These are phyloP conservation scores for Melanaphis sacchari DNA, from an alignment of 1,140 invertebrate species.

Conservation along the genomic window DNA sequence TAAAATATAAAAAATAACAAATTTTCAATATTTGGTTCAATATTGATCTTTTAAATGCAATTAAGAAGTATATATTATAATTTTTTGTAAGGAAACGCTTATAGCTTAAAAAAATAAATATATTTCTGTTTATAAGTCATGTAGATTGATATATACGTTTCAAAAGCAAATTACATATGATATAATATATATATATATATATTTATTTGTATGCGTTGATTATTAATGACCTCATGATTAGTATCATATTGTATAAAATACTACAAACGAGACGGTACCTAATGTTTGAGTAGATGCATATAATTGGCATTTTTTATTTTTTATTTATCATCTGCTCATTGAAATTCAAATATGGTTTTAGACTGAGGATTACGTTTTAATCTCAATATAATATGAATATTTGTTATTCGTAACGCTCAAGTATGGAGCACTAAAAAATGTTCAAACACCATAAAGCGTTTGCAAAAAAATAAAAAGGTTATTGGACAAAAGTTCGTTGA, in stretches of 20 bases:
- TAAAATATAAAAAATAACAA: no score
- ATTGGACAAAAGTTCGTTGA: conserved; percentile 28
- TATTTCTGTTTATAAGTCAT: no score
- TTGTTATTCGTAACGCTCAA: not conserved
- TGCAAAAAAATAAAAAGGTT: conserved; percentile 12
- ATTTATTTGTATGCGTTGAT: not conserved
- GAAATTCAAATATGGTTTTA: conserved; percentile 13
- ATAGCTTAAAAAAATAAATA: no score
- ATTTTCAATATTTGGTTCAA: no score
- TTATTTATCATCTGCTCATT: not conserved
- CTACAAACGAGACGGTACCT: not conserved
- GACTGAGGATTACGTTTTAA: not conserved
- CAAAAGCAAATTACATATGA: no score
- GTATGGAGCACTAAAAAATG: not conserved
- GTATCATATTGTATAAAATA: not conserved
- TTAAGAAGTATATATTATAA: no score
- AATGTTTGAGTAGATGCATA: not conserved
- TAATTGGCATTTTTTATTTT: conserved; percentile 8
- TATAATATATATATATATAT: not conserved
- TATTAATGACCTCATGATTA: not conserved
- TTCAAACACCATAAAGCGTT: not conserved
- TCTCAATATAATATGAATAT: not conserved
- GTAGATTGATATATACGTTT: no score
- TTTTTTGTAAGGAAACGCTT: no score
- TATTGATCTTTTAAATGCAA: no score